Base-by-base conservation (phyloP, 2,113 vertebrate genomes). In the Panurus biarmicus region DNA sequence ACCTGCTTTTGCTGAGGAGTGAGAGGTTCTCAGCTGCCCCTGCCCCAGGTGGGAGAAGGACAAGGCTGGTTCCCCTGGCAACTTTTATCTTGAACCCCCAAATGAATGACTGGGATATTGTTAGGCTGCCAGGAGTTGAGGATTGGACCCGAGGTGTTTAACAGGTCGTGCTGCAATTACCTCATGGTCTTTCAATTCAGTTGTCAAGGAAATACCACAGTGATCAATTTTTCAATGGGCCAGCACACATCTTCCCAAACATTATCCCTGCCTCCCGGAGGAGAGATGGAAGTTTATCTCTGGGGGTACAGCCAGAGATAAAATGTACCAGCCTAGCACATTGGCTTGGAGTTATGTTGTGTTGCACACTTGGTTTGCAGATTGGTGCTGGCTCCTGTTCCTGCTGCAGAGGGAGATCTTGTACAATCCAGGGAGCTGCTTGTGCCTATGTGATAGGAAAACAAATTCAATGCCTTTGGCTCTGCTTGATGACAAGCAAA, bases 71-170 rank as follows among this genome's bases (percentile, higher is more conserved):
- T 70, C 78, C 56, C 53, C n/a, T 73, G 50, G 22, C 35, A 73
- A 0, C 21, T 69, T 87, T 78, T 0, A 0, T 10, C 35, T 45
- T 47, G 60, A 77, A 58, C 38, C 26, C 51, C 8, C 0, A 86
- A 92, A 70, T 76, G 14, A 16, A 14, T 8, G 33, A 50, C 1
- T 58, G 38, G 29, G 18, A 7, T 73, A 40, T 65, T 47, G 13
- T 73, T 45, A 60, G 48, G n/a, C 60, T 67, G 44, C 10, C 20
- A 72, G 44, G 36, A 70, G 36, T 1, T 70, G 70, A 83, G 66
- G 71, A 40, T 12, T 31, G n/a, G 47, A 35, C 51, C 35, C 14
- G 31, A 47, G 0, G 1, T 64, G n/a, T 44, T 71, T 51, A 35
- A 42, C 21, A 61, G 21, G 42, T 42, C 57, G 14, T 25, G 35